These are phyloP conservation scores for Rhabditoides inermis DNA, from an alignment of 2,888 invertebrate species.

Conservation along the genomic window DNA sequence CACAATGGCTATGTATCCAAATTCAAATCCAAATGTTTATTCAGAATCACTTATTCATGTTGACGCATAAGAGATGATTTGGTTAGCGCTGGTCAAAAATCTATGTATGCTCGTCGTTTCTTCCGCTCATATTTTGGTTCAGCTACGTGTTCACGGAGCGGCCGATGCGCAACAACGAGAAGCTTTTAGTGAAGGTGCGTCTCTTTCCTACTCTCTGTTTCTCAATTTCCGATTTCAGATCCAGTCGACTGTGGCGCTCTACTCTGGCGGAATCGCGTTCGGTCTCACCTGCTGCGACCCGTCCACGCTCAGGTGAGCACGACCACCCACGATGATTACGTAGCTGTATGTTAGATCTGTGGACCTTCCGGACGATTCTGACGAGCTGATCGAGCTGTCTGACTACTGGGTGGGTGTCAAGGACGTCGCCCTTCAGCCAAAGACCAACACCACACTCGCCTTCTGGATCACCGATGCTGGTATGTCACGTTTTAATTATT, in stretches of 20 bases:
- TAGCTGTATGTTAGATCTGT: conserved; percentile 3
- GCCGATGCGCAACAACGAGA: conserved; percentile 78
- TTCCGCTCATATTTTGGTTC: not conserved
- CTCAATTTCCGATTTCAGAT: too few species aligned
- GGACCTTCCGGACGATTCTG: conserved; percentile 75
- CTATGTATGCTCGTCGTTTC: too few species aligned
- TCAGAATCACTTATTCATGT: too few species aligned
- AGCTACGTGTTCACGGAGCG: conserved; percentile 80
- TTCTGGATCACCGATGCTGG: conserved; percentile 46
- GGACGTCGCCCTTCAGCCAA: conserved; percentile 75
- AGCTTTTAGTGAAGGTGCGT: conserved; percentile 52
- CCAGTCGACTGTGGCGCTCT: conserved; percentile 64
- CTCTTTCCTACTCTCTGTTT: conserved; percentile 1
- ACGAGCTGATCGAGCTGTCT: conserved; percentile 78
- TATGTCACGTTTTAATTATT: too few species aligned
- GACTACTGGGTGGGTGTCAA: conserved; percentile 97
- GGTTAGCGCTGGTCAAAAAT: too few species aligned
- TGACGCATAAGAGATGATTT: too few species aligned
- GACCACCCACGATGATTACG: too few species aligned
- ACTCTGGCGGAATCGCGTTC: conserved; percentile 80
- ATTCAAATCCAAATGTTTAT: too few species aligned
- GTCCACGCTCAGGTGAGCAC: conserved; percentile 58
- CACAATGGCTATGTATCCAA: too few species aligned
- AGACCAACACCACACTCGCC: conserved; percentile 32
- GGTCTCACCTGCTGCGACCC: conserved; percentile 94